Percentiles rank a stretch among this genome's conserved stretches.
phyloP scores from a whole-genome alignment of 2,113 vertebrate genomes.

The Aythya baeri region DNA sequence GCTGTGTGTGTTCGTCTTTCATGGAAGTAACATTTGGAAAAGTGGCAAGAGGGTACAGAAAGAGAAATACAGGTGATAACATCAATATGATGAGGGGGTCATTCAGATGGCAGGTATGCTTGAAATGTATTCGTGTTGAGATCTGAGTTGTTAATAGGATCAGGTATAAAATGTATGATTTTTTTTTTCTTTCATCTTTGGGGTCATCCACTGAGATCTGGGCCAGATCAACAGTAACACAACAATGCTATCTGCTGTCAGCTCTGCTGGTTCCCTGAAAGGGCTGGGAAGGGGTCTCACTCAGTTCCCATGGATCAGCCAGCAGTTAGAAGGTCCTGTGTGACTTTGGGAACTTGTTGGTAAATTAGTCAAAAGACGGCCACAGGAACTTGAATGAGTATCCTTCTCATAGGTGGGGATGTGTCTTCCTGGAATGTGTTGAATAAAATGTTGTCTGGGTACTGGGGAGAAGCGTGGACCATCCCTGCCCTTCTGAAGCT shows the following conservation, averaged over 20 bases:
- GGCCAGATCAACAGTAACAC: background rate
- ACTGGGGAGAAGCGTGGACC: background rate
- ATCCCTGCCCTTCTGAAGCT: background rate
- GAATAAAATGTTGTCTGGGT: background rate
- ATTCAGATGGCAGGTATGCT: background rate
- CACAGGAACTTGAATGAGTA: background rate
- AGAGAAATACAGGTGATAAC: background rate
- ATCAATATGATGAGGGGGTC: background rate
- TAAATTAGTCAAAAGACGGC: background rate
- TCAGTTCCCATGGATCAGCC: background rate
- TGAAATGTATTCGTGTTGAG: background rate
- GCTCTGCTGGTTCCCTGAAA: background rate
- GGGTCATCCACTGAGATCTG: background rate
- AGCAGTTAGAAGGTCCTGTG: background rate
- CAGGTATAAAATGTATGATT: background rate
- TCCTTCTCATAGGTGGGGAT: background rate
- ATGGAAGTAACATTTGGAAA: background rate
- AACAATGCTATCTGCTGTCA: background rate
- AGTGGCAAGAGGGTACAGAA: rapidly evolving
- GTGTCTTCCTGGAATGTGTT: background rate
- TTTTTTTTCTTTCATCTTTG: background rate
- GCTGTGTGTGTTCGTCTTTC: rapidly evolving
- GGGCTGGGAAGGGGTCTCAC: background rate
- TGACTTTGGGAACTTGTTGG: background rate
- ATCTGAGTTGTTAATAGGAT: background rate